Evolutionary conservation across 2,888 invertebrate species (phyloP).

Genomic region (Pherbina coryleti): DNA sequence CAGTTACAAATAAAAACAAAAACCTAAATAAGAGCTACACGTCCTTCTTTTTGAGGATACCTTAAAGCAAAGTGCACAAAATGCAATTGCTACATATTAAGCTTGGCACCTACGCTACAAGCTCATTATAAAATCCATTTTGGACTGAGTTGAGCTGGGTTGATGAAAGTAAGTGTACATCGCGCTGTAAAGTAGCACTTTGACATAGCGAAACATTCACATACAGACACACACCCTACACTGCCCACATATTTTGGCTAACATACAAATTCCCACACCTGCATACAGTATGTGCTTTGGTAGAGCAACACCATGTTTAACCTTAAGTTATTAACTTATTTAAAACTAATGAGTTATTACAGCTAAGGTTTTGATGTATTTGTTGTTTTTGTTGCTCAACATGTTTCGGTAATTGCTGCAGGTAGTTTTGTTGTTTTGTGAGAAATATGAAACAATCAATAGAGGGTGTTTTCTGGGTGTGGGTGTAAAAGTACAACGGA

Average conservation of each 20-base stretch:
- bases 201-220: background rate
- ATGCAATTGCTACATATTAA: background rate
- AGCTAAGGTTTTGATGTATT: slow-evolving; percentile 4
- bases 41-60: background rate
- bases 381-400: slow-evolving; percentile 35
- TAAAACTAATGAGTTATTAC: slow-evolving; percentile 14
- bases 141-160: background rate
- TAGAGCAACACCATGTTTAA: slow-evolving; percentile 12
- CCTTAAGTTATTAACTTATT: slow-evolving; percentile 13
- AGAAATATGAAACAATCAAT: background rate
- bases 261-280: background rate
- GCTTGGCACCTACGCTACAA: background rate
- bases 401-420: slow-evolving; percentile 24
- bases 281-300: background rate
- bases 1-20: too few species aligned
- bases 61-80: background rate
- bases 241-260: too few species aligned
- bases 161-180: background rate
- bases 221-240: background rate
- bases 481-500: background rate
- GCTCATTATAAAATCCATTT: background rate
- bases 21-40: too few species aligned
- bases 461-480: background rate
- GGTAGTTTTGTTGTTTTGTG: slow-evolving; percentile 55
- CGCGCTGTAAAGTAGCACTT: background rate